These are phyloP conservation scores for Acanthococcus lagerstroemiae DNA, from an alignment of 2,888 invertebrate genomes.

Conservation along the genomic window DNA sequence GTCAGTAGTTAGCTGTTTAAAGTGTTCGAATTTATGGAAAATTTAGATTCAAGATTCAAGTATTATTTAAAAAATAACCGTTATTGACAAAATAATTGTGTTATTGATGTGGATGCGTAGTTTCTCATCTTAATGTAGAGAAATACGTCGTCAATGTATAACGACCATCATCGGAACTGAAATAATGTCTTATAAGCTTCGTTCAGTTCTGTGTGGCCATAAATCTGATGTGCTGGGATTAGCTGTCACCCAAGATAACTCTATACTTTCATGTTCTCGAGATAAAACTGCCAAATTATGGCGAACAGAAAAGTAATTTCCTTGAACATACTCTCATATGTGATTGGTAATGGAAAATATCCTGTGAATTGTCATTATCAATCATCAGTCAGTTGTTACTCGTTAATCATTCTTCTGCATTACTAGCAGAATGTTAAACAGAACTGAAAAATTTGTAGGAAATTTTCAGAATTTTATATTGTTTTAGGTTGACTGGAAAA, in stretches of 20 bases:
- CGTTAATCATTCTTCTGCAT: neutral
- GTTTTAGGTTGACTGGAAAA: conserved; percentile 48
- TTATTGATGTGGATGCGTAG: too few relatives aligned
- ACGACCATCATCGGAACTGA: too few relatives aligned
- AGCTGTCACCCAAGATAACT: conserved; percentile 54
- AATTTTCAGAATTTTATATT: conserved; percentile 4
- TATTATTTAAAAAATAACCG: too few relatives aligned
- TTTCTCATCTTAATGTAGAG: too few relatives aligned
- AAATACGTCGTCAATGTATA: too few relatives aligned
- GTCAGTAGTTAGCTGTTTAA: too few relatives aligned
- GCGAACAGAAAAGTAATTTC: conserved; percentile 60
- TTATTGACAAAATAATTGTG: too few relatives aligned
- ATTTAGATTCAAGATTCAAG: too few relatives aligned
- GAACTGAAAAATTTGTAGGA: neutral
- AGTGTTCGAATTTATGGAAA: too few relatives aligned
- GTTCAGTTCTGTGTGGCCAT: conserved; percentile 51
- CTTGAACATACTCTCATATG: conserved; percentile 7
- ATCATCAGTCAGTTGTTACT: neutral
- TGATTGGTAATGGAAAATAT: neutral
- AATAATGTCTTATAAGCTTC: neutral
- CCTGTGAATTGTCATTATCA: neutral
- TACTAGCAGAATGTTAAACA: conserved; percentile 15
- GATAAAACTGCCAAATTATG: conserved; percentile 81
- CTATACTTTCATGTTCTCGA: conserved; percentile 75
- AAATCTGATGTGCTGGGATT: conserved; percentile 75